phyloP scores from a whole-genome alignment of 2,113 vertebrate species.

The Plestiodon gilberti region DNA sequence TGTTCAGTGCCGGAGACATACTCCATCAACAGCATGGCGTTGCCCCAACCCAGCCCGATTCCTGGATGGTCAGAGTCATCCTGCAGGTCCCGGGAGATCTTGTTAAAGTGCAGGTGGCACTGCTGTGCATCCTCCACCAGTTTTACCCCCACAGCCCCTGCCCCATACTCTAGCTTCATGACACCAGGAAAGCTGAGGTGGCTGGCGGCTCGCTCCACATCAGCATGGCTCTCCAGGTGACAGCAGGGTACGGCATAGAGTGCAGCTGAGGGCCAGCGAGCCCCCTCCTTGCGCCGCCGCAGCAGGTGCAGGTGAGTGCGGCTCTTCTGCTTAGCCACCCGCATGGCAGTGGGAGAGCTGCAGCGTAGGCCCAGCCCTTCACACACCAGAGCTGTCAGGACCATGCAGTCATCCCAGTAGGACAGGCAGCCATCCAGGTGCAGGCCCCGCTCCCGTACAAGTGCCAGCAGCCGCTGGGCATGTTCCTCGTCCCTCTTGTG shows the following conservation, averaged over 20 bases:
- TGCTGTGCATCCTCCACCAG: constrained; percentile 71
- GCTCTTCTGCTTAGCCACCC: constrained; percentile 83
- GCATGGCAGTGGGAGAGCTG: constrained; percentile 69
- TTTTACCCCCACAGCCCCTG: constrained; percentile 75
- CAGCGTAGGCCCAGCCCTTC: constrained; percentile 75
- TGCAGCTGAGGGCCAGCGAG: constrained; percentile 69
- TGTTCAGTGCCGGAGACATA: constrained; percentile 83
- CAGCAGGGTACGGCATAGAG: constrained; percentile 77
- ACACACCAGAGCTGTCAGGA: constrained; percentile 79
- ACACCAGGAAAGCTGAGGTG: constrained; percentile 78
- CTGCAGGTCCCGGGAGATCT: constrained; percentile 73
- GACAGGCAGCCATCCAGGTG: constrained; percentile 80
- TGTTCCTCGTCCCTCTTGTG: constrained; percentile 79
- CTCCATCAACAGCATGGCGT: constrained; percentile 83
- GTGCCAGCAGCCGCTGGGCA: constrained; percentile 65
- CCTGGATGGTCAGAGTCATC: constrained; percentile 76
- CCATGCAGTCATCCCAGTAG: constrained; percentile 86
- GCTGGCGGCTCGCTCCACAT: constrained; percentile 70
- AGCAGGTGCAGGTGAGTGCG: constrained; percentile 79
- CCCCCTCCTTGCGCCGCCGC: constrained; percentile 12
- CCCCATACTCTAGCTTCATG: constrained; percentile 83
- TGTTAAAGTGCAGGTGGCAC: constrained; percentile 76
- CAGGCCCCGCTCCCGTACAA: constrained; percentile 70
- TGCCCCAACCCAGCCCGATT: constrained; percentile 83
- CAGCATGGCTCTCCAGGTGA: constrained; percentile 71